Evolutionary conservation across 1,140 invertebrate genomes (phyloP), one percentile per base, ranked within the genome.

Genomic region (Diploscapter pachys): DNA sequence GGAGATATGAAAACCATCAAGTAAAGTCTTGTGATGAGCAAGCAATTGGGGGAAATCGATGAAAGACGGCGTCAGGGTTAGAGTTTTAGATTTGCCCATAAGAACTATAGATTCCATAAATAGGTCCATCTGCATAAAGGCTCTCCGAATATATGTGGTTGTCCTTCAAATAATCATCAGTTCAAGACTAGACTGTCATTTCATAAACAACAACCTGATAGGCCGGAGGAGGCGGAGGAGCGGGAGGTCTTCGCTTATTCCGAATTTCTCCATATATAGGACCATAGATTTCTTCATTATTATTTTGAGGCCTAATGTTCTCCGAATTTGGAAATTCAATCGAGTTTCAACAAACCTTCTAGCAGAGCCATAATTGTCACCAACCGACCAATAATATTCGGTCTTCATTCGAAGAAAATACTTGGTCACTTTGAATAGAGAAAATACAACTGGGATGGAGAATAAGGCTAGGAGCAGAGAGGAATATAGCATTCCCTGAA

Each of bases 351-450:
- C 31, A 31, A 31, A 31, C 31, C 31, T 31, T 1, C 31, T 31
- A 31, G 31, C 31, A 31, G 31, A 31, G 31, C 66, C 66, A 55
- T 68, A 68, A 52, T 68, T 55, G 52, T 68, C 56, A 9, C 31
- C 31, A 31, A 68, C 52, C 11, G 66, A 55, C 66, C 66, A 68
- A 55, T 68, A 68, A 48, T 68, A 68, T 53, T 68, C 66, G 11
- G 66, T 68, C 52, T 68, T 68, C 66, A 68, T 68, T 48, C 66
- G 48, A 6, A 68, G 52, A 55, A 55, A 68, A 55, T 68, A 68
- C 51, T 68, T 68, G 66, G 66, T 55, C 48, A 68, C 52, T 68
- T 68, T 68, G 66, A 68, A 68, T 13, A 68, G 66, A 54, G 52
- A 55, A 11, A 53, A 52, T n/a, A 68, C 6, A 54, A 54, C 5